Conservation (phyloP, 2,888 invertebrate genomes). For the Odontocerum albicorne region DNA sequence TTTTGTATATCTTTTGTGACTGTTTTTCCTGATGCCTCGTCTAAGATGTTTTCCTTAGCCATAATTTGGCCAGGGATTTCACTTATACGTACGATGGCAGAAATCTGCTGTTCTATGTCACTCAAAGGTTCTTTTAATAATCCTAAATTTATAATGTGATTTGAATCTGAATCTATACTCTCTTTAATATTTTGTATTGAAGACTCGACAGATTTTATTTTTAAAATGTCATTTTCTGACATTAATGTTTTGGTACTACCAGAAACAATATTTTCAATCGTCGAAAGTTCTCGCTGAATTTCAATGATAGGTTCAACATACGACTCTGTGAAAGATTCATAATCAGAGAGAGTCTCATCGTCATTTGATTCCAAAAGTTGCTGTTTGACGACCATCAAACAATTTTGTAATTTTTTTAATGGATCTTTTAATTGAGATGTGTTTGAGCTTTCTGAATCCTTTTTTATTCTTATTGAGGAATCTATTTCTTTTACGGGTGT, state of each 20-base stretch:
- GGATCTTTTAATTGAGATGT: constrained; percentile 37
- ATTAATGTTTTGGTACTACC: constrained; percentile 38
- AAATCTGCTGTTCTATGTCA: constrained; percentile 46
- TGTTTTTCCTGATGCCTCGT: too few relatives aligned
- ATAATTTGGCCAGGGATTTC: too few relatives aligned
- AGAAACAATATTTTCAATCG: constrained; percentile 41
- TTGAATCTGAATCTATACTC: constrained; percentile 41
- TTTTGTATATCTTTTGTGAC: too few relatives aligned
- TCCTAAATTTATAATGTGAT: constrained; percentile 18
- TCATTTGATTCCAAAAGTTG: constrained; percentile 44
- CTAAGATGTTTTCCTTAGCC: too few relatives aligned
- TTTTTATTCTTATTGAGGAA: too few relatives aligned
- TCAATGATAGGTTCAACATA: constrained; percentile 47
- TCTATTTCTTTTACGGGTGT: constrained; percentile 21
- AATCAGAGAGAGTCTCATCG: constrained; percentile 44
- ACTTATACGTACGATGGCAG: too few relatives aligned
- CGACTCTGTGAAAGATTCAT: constrained; percentile 46
- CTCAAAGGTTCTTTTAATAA: constrained; percentile 38
- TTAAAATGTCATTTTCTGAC: constrained; percentile 42
- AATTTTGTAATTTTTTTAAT: constrained; percentile 42
- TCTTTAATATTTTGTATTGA: constrained; percentile 47
- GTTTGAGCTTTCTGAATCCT: too few relatives aligned
- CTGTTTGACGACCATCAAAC: constrained; percentile 45
- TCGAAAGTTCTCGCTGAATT: constrained; percentile 46
- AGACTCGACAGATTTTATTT: constrained; percentile 46